Evolutionary conservation across 1,140 invertebrate species (phyloP), one percentile per base, ranked within the genome.

Genomic region (Pseudomyrmex pallidus): DNA sequence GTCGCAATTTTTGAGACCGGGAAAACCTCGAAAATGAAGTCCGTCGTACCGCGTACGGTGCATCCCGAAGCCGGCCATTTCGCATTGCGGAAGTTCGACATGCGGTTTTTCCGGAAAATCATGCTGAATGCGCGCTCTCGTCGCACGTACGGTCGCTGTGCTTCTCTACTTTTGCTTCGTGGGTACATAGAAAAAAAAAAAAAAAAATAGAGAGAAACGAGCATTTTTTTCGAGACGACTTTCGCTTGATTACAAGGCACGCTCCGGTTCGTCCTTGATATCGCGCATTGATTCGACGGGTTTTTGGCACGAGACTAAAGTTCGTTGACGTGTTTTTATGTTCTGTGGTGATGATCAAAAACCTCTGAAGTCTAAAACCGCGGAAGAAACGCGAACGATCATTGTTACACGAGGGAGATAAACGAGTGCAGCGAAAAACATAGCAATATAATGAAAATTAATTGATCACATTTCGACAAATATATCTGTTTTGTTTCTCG

Each of bases 211-310:
- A 25, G 25, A 76, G 13, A 15, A 66, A 48, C 15, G 12, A 35
- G 35, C 35, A 35, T 7, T 78, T 67, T 61, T 68, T 70, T 78
- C 52, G 3, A n/a, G n/a, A 17, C 25, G 74, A 76, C 25, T 76
- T 52, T 64, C n/a, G 64, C 76, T 68, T 48, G 64, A 68, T 78
- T 78, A 68, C 76, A 78, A 78, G 44, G 66, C 76, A 64, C 20
- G 48, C 61, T 44, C 48, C 22, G 25, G 54, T 54, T 76, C 73
- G 2, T 46, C 46, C n/a, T 25, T 15, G 61, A 64, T 76, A 54
- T 64, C 48, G 48, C 48, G 52, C 64, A 48, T 78, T 20, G 20
- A 52, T 74, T 74, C 59, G 15, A 52, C 20, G 20, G 7, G n/a
- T 78, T 78, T 70, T 57, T 78, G 52, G 52, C 52, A 68, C 54